Base-by-base conservation (phyloP, 1,140 invertebrate genomes). In the Aphelenchoides fujianensis region DNA sequence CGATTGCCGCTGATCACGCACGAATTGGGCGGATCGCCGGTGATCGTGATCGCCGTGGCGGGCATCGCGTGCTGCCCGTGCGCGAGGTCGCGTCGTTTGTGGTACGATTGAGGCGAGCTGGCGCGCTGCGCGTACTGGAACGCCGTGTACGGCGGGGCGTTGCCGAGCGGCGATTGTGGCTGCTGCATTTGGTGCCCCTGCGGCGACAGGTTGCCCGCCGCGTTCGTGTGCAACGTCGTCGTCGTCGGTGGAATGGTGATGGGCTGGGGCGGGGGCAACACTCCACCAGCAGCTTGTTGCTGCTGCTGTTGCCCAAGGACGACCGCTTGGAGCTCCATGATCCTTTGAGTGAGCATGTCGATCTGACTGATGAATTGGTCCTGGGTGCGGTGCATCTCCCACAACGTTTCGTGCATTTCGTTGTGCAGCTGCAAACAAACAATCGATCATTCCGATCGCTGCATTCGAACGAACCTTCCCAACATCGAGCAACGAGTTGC, bases 331-430 rank as follows among this genome's bases (percentile, higher is more conserved):
- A 75, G 61, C 16, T 75, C 74, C 12, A 73, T 62, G 32, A 75
- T 75, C 52, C 74, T 32, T 54, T 82, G 74, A 19, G 73, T 76
- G 1, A 79, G 52, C 53, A 74, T 66, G 48, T 79, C 82, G 53
- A 82, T 84, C 62, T 82, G 78, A 16, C 74, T 69, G 41, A 84
- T 82, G 54, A 83, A 83, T 32, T 84, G 82, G 55, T 83, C 82
- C 55, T 83, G 82, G 2, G 82, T 84, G 2, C 79, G 61, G 59
- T 83, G 82, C 82, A 83, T 83, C 63, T 83, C 81, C 81, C 81
- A 83, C 19, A 84, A 66, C 12, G 23, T 48, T 48, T 83, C 82
- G 53, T 83, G 82, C 82, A 83, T 83, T 69, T 83, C 82, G 35
- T 78, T 82, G 59, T 83, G 82, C 9, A 83, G 63, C 77, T 82